Base-by-base conservation (phyloP, 2,113 vertebrate genomes). In the Tichodroma muraria region DNA sequence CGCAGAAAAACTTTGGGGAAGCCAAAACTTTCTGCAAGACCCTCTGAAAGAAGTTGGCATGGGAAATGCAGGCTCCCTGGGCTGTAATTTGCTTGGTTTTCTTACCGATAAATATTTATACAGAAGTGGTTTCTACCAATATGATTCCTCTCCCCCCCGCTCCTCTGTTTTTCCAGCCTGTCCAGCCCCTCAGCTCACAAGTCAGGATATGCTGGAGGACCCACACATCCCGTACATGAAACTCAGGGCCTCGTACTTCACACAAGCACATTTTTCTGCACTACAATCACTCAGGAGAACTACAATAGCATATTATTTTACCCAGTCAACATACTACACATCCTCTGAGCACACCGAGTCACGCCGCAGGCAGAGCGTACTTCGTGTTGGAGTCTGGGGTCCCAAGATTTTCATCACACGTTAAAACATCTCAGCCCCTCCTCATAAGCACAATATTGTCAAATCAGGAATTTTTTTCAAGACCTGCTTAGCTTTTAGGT, bases 301-400 rank as follows among this genome's bases (percentile, higher is more conserved):
- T 93, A 93, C 92, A 91, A 83, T 90, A 93, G 83, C 21, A 2
- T 53, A 95, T 93, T 93, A 84, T 96, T 97, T 96, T 80, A 95
- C 60, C 86, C 93, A 70, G 75, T 8, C 86, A 66, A 59, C 54
- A 8, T 19, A 50, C 38, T 72, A 69, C 63, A 30, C 52, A 44
- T 86, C 72, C 77, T 70, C 31, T 31, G 80, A 53, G 44, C 68
- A 45, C 57, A 52, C 6, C 4, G 8, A 88, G 78, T 59, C 28
- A 5, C 11, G 23, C 89, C 1, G 1, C 59, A 12, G 85, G 69
- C 80, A 73, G 56, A 61, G 35, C 10, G 40, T 72, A 68, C 79
- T 90, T 85, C 60, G 61, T 11, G 11, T 44, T 79, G 77, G 23
- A 89, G 49, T 60, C 42, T 19, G 49, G 61, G 72, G 88, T 54